phyloP scores from a whole-genome alignment of 1,140 invertebrate genomes.

The Drosophila tropicalis region DNA sequence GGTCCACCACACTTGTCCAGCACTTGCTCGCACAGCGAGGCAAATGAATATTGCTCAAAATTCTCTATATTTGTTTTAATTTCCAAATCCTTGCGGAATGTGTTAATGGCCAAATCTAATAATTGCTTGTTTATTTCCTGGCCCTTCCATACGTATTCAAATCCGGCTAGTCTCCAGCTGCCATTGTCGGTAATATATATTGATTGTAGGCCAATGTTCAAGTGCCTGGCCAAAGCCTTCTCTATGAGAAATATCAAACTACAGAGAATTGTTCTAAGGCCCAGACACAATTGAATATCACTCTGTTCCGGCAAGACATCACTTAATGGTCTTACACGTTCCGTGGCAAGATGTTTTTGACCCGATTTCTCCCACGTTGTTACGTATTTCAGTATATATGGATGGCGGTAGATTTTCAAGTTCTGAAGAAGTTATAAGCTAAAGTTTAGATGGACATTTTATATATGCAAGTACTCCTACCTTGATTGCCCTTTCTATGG shows the following conservation, averaged over 20 bases:
- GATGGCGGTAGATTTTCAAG: slow-evolving; percentile 91
- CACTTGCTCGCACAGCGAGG: slow-evolving; percentile 89
- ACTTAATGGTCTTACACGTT: slow-evolving; percentile 88
- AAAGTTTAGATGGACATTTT: not conserved
- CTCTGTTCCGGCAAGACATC: slow-evolving; percentile 87
- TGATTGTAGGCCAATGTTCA: slow-evolving; percentile 91
- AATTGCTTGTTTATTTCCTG: slow-evolving; percentile 87
- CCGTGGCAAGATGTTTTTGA: slow-evolving; percentile 89
- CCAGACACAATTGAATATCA: slow-evolving; percentile 90
- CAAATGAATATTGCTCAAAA: slow-evolving; percentile 92
- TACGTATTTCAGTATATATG: slow-evolving; percentile 90
- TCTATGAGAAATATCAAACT: slow-evolving; percentile 92
- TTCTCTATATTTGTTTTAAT: slow-evolving; percentile 41
- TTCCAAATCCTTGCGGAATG: slow-evolving; percentile 87
- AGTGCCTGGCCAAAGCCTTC: slow-evolving; percentile 90
- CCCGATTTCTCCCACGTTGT: slow-evolving; percentile 90
- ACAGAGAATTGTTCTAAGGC: slow-evolving; percentile 89
- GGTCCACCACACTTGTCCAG: slow-evolving; percentile 85
- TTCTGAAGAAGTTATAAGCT: slow-evolving; percentile 85
- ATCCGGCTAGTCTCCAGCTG: slow-evolving; percentile 91
- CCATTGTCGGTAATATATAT: slow-evolving; percentile 92
- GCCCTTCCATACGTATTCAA: slow-evolving; percentile 90
- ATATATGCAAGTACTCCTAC: slow-evolving; percentile 74
- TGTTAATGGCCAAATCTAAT: slow-evolving; percentile 86
- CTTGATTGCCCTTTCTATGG: slow-evolving; percentile 89